Percentiles rank a stretch among this genome's conserved stretches.
phyloP scores from a whole-genome alignment of 2,888 invertebrate species.

The Cephus sareptanus region DNA sequence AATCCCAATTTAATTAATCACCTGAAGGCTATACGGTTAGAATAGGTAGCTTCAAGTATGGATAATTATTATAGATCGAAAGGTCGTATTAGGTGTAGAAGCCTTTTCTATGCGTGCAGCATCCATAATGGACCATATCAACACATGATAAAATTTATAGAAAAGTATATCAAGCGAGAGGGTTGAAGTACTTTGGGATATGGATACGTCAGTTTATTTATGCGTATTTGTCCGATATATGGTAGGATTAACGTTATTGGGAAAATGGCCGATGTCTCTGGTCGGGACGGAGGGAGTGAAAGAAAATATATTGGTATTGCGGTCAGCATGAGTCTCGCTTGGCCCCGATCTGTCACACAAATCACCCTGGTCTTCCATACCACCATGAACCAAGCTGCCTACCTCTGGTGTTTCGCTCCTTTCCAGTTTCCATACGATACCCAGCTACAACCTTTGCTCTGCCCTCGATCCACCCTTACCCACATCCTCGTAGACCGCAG shows the following conservation, averaged over 20 bases:
- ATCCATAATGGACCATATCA: not conserved
- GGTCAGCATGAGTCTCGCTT: conserved; percentile 41
- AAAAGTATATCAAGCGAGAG: not conserved
- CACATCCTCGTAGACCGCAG: too few species aligned
- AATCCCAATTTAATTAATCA: too few species aligned
- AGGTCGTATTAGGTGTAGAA: not conserved
- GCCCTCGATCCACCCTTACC: conserved; percentile 3
- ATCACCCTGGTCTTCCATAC: conserved; percentile 40
- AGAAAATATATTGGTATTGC: conserved; percentile 52
- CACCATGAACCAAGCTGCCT: conserved; percentile 11
- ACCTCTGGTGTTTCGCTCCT: conserved; percentile 13
- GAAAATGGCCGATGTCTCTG: conserved; percentile 50
- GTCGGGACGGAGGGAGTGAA: conserved; percentile 29
- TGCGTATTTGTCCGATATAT: conserved; percentile 9
- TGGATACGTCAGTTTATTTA: not conserved
- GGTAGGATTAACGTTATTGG: conserved; percentile 46
- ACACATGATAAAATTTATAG: not conserved
- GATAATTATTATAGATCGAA: not conserved
- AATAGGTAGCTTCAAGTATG: too few species aligned
- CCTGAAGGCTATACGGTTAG: too few species aligned
- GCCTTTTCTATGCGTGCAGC: not conserved
- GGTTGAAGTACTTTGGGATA: not conserved
- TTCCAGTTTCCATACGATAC: conserved; percentile 1
- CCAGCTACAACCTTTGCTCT: conserved; percentile 16
- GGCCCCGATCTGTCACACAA: conserved; percentile 61